A percentile compares a stretch with the other conserved stretches of the same genome.
Conservation (phyloP, 2,888 invertebrate species). For the Marasmarcha lunaedactyla region DNA sequence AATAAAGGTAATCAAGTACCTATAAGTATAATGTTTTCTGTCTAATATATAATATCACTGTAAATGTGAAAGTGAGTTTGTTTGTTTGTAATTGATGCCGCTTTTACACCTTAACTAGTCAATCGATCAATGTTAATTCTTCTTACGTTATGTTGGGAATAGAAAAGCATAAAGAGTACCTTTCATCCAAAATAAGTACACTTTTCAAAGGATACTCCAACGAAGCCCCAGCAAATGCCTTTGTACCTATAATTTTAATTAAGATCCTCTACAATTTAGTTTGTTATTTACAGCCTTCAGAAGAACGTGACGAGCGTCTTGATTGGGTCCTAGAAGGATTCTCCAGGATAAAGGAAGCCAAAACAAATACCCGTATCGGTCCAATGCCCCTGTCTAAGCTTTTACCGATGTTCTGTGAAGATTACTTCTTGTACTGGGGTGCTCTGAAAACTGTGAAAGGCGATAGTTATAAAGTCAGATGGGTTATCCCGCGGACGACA, state of each 20-base stretch:
- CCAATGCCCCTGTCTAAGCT: conserved; percentile 60
- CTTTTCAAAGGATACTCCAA: too few species aligned
- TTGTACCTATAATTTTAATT: too few species aligned
- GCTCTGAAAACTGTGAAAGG: conserved; percentile 51
- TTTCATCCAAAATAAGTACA: too few species aligned
- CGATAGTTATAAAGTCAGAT: conserved; percentile 55
- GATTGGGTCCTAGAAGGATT: conserved; percentile 55
- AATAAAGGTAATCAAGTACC: conserved; percentile 63
- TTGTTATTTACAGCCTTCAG: not conserved
- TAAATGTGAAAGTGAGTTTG: not conserved
- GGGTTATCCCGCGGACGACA: conserved; percentile 72
- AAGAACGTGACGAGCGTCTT: conserved; percentile 40
- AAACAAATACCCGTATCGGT: conserved; percentile 56
- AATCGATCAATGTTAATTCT: too few species aligned
- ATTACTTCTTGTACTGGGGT: conserved; percentile 77
- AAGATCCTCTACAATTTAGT: too few species aligned
- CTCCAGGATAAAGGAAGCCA: conserved; percentile 54
- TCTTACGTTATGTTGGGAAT: too few species aligned
- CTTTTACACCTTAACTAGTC: too few species aligned
- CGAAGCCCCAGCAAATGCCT: too few species aligned
- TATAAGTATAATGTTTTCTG: too few species aligned
- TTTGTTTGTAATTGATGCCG: too few species aligned
- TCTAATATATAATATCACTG: too few species aligned
- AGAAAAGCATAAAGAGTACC: too few species aligned
- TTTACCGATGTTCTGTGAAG: conserved; percentile 66